phyloP scores from a whole-genome alignment of 2,113 vertebrate genomes.

The Rhodinocichla rosea region DNA sequence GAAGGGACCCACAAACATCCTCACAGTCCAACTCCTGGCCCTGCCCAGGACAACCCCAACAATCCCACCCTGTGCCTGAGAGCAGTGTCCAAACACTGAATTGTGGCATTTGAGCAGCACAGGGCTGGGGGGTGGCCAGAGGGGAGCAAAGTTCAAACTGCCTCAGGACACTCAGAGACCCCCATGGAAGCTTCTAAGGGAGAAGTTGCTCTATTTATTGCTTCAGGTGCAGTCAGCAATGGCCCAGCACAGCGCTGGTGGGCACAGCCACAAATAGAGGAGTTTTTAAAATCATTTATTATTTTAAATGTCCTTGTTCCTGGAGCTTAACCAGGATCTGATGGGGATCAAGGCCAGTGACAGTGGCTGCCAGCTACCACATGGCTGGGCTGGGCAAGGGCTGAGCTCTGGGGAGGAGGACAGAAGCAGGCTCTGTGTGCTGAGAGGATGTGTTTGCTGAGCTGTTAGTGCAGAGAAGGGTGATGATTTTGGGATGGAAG shows the following conservation, averaged over 20 bases:
- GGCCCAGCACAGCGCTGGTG: background rate
- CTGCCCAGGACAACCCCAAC: background rate
- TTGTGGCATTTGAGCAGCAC: background rate
- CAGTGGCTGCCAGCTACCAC: background rate
- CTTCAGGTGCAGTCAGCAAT: background rate
- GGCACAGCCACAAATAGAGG: background rate
- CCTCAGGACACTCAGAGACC: background rate
- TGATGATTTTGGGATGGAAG: background rate
- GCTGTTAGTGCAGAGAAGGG: background rate
- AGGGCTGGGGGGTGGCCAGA: accelerated
- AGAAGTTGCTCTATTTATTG: accelerated
- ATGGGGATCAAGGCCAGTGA: background rate
- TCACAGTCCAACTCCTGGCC: background rate
- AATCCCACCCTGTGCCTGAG: background rate
- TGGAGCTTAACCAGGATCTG: background rate
- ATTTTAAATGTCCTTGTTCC: background rate
- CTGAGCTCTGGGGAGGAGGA: background rate
- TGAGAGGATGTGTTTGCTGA: background rate
- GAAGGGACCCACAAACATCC: background rate
- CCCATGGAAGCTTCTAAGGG: background rate
- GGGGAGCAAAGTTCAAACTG: background rate
- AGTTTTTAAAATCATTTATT: background rate
- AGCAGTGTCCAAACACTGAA: background rate
- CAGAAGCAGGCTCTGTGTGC: background rate
- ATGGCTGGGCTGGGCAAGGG: background rate